phyloP scores from a whole-genome alignment of 1,140 invertebrate genomes.

The Sminthurides bifidus region DNA sequence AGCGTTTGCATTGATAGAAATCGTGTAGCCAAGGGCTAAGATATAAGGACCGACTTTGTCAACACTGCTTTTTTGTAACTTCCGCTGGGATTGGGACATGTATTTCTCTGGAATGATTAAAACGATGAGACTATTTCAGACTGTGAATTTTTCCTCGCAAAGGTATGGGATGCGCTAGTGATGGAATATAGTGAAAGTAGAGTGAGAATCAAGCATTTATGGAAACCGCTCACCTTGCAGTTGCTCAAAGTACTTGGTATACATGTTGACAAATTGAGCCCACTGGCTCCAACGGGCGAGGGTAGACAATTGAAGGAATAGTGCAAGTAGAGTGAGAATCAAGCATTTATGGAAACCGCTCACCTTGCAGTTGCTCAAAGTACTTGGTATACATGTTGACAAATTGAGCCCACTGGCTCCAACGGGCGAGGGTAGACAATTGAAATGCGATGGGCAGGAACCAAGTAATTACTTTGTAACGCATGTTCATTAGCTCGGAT shows the following conservation, averaged over 20 bases:
- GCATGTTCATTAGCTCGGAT: not conserved
- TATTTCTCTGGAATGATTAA: no score
- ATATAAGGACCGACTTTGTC: not conserved
- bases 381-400: not conserved
- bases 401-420: not conserved
- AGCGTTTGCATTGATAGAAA: not conserved
- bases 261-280: not conserved
- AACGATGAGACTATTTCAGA: no score
- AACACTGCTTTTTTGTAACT: no score
- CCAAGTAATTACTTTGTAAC: not conserved
- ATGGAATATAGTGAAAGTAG: no score
- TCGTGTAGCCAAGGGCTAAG: not conserved
- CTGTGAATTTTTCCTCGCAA: no score
- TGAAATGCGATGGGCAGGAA: not conserved
- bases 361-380: not conserved
- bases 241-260: not conserved
- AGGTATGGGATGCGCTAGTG: no score
- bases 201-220: no score
- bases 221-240: not conserved
- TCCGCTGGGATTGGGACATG: no score
- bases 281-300: not conserved
- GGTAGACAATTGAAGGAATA: no score
- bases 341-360: no score
- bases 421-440: not conserved
- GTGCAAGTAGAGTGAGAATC: no score